Conservation (phyloP, 37 sponge, comb jelly and placozoan genomes). For the Chondrosia reniformis region DNA sequence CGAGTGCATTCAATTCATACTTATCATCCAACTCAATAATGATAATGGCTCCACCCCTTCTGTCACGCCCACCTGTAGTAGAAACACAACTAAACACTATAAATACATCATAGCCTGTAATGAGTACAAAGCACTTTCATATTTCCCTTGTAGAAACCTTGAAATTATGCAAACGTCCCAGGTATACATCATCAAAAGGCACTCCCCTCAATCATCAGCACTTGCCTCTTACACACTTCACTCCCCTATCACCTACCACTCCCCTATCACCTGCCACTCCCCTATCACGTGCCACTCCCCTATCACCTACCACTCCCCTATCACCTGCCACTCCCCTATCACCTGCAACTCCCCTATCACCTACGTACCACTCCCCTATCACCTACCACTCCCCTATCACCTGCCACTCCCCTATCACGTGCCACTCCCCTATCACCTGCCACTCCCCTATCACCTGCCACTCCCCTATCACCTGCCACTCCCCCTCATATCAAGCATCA, state of each 20-base stretch:
- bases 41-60: constrained; percentile 48
- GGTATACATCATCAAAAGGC: too few species aligned
- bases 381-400: neutral
- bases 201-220: too few species aligned
- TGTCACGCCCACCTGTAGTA: constrained; percentile 76
- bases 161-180: too few species aligned
- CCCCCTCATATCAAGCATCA: neutral
- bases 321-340: neutral
- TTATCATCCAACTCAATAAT: constrained; percentile 24
- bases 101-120: too few species aligned
- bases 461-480: neutral
- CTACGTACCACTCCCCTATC: neutral
- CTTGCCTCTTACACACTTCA: too few species aligned
- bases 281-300: neutral
- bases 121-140: too few species aligned
- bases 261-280: neutral
- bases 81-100: too few species aligned
- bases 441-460: neutral
- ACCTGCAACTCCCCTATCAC: neutral
- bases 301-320: neutral
- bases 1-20: constrained; percentile 21
- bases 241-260: too few species aligned
- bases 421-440: neutral
- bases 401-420: too few species aligned
- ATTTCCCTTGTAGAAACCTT: too few species aligned